Base-by-base conservation (phyloP, 2,113 vertebrate genomes). In the Lycaon pictus region DNA sequence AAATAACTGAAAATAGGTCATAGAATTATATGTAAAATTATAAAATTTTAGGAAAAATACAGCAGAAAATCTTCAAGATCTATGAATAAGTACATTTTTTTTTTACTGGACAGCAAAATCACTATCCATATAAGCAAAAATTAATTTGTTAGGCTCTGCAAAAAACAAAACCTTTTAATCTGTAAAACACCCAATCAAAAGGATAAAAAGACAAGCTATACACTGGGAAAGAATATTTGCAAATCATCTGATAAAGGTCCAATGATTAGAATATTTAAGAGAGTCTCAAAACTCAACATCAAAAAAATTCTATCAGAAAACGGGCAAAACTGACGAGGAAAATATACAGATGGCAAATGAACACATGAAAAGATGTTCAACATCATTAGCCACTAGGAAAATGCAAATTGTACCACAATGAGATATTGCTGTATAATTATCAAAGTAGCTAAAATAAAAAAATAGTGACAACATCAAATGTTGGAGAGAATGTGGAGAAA, bases 231-330 rank as follows among this genome's bases (percentile, higher is more conserved):
- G 56, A 91, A 85, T 35, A 67, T 19, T 37, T 88, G 17, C 56
- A 92, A 95, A 72, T 13, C 6, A 32, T 58, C 51, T 55, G 43
- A 72, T 19, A 82, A 60, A 92, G 20, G 11, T 79, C n/a, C 87
- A 19, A 10, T 86, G 60, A 48, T 10, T 62, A 88, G 56, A 84
- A 37, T 32, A 81, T 60, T 62, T 90, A 32, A 67, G 60, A 20
- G 84, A 77, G 23, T 74, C 79, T 79, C 7, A 89, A 96, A 95
- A 25, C 2, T 87, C 74, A 96, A 7, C 35, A 55, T 84, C 60
- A 53, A 82, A 86, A 58, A 85, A 17, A 19, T 37, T 17, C 25
- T 48, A 72, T 83, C 92, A 77, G 27, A 80, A 79, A 58, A n/a
- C 48, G 27, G 20, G n/a, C 10, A 72, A 62, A 53, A 27, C 3